Conservation (phyloP, 2,888 invertebrate species). For the Napeogenes sylphis region DNA sequence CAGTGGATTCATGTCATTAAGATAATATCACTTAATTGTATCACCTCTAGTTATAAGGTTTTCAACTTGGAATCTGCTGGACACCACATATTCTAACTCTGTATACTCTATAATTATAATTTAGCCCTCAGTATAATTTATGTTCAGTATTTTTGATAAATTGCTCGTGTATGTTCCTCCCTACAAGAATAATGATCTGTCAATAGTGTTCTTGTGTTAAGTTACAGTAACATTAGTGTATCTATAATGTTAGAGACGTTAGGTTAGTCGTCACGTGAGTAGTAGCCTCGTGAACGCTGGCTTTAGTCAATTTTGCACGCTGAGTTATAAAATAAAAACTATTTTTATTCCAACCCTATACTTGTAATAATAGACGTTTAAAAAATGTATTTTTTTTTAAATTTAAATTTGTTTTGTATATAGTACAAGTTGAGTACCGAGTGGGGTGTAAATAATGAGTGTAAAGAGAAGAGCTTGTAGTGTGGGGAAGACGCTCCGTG, state of each 20-base stretch:
- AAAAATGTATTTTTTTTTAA: conserved; percentile 67
- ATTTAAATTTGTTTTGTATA: conserved; percentile 71
- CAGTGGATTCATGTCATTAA: background rate
- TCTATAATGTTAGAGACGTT: background rate
- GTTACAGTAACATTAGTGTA: background rate
- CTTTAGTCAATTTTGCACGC: conserved; percentile 73
- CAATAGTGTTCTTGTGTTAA: conserved; percentile 8
- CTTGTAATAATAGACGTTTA: conserved; percentile 65
- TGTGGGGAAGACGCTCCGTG: conserved; percentile 39
- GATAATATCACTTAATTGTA: conserved; percentile 1
- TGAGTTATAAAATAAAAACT: conserved; percentile 49
- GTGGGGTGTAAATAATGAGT: conserved; percentile 70
- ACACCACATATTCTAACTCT: background rate
- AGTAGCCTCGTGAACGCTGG: conserved; percentile 58
- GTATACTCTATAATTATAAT: conserved; percentile 5
- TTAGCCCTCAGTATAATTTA: conserved; percentile 16
- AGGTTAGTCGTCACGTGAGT: conserved; percentile 54
- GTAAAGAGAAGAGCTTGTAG: conserved; percentile 42
- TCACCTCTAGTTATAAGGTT: conserved; percentile 1
- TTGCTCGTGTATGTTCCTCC: conserved; percentile 15
- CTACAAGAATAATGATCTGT: conserved; percentile 24
- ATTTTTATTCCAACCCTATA: conserved; percentile 73
- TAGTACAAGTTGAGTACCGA: conserved; percentile 73
- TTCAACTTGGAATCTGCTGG: background rate
- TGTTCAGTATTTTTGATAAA: conserved; percentile 22